Conservation (phyloP, 2,797 vertebrate genomes). For the Lateolabrax maculatus region DNA sequence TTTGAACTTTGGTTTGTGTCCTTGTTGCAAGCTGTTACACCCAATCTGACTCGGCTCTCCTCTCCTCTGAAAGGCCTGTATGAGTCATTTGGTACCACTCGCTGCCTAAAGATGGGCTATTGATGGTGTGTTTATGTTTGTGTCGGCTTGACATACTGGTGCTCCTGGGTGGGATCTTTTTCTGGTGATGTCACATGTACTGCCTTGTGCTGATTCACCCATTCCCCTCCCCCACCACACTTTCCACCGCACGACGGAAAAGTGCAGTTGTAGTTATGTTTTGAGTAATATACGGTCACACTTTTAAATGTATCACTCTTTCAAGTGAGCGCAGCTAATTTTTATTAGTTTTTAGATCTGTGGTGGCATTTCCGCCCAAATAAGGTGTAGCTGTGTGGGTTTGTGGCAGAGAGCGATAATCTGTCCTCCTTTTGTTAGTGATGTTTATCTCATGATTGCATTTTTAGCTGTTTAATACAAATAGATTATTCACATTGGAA, state of each 20-base stretch:
- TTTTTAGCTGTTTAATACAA: neutral
- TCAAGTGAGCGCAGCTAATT: neutral
- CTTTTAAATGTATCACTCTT: conserved; percentile 12
- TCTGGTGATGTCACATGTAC: conserved; percentile 51
- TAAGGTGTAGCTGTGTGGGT: no score
- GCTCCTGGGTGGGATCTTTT: conserved; percentile 56
- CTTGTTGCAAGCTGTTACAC: neutral
- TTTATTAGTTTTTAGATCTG: no score
- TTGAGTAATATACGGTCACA: neutral
- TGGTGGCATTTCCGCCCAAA: no score
- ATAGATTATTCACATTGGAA: neutral
- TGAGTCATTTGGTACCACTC: conserved; percentile 41
- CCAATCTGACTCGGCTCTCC: neutral
- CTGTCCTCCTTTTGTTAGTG: neutral
- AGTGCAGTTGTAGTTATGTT: neutral
- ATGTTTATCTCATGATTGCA: neutral
- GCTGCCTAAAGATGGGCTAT: conserved; percentile 40
- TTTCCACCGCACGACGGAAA: neutral
- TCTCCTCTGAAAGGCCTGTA: neutral
- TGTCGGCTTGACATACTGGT: conserved; percentile 59
- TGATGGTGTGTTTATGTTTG: conserved; percentile 58
- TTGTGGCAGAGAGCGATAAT: no score
- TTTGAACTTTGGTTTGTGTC: conserved; percentile 1
- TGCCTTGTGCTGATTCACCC: conserved; percentile 1
- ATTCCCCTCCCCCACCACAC: neutral